Evolutionary conservation across 2,113 vertebrate genomes (phyloP).

Genomic region (Prochilodus magdalenae): DNA sequence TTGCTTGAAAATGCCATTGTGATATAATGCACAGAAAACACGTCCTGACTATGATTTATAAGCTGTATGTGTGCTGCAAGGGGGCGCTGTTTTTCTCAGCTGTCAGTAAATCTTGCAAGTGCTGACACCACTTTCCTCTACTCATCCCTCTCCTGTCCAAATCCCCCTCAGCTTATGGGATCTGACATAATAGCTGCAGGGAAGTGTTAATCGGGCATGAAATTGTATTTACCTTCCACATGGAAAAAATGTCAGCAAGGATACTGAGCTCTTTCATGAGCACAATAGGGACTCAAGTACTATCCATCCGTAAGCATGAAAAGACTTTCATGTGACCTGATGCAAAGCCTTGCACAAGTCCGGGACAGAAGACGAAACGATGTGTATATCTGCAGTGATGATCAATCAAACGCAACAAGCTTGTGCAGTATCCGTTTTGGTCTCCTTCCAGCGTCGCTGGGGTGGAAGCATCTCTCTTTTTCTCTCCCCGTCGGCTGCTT

Average conservation of each 20-base stretch:
- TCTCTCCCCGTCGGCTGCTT: too few species aligned
- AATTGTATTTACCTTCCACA: conserved; percentile 62
- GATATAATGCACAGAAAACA: not conserved
- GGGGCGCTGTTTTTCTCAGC: not conserved
- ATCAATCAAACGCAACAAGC: conserved; percentile 55
- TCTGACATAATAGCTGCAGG: conserved; percentile 54
- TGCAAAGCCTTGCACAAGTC: conserved; percentile 32
- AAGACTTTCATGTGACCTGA: conserved; percentile 59
- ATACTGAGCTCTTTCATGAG: conserved; percentile 51
- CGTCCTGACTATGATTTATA: not conserved
- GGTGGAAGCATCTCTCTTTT: not conserved
- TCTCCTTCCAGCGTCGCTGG: not conserved
- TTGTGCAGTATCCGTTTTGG: conserved; percentile 26
- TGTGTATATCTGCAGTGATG: conserved; percentile 46
- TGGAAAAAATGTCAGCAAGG: conserved; percentile 56
- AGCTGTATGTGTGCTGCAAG: not conserved
- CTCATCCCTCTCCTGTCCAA: conserved; percentile 30
- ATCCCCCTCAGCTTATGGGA: conserved; percentile 26
- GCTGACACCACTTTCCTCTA: conserved; percentile 24
- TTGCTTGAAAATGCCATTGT: not conserved
- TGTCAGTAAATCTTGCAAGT: conserved; percentile 8
- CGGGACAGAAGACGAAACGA: conserved; percentile 33
- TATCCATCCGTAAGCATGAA: conserved; percentile 62
- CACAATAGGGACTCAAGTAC: conserved; percentile 35
- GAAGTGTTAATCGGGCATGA: conserved; percentile 56